Percentiles rank a stretch among this genome's conserved stretches.
Conservation (phyloP, 2,888 invertebrate genomes). For the Lutraria lutraria region DNA sequence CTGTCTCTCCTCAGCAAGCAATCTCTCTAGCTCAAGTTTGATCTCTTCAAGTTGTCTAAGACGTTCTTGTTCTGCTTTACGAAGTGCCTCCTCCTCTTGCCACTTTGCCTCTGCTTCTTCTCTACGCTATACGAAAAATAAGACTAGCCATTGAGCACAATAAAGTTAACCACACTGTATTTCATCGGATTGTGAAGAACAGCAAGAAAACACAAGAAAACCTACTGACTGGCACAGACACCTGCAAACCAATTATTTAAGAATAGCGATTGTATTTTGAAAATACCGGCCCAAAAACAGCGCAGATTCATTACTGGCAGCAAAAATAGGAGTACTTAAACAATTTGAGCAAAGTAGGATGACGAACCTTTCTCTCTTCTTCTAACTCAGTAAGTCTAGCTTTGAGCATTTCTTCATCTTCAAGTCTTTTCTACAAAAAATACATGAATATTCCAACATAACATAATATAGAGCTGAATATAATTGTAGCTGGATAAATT, state of each 20-base stretch:
- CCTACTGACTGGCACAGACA: too few relatives aligned
- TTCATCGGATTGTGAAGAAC: too few relatives aligned
- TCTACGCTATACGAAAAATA: slow-evolving; percentile 86
- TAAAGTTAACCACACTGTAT: too few relatives aligned
- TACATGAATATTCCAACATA: not conserved
- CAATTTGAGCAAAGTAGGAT: not conserved
- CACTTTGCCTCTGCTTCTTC: slow-evolving; percentile 88
- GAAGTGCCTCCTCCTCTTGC: slow-evolving; percentile 89
- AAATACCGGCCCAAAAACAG: too few relatives aligned
- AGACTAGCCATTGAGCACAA: not conserved
- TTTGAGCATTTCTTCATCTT: slow-evolving; percentile 72
- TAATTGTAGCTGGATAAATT: too few relatives aligned
- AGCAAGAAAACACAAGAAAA: too few relatives aligned
- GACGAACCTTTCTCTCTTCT: slow-evolving; percentile 68
- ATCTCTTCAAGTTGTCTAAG: slow-evolving; percentile 92
- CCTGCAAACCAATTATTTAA: too few relatives aligned
- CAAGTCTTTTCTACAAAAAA: slow-evolving; percentile 68
- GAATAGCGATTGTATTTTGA: too few relatives aligned
- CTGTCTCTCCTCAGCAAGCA: slow-evolving; percentile 93
- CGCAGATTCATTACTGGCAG: too few relatives aligned
- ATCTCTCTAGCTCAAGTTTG: slow-evolving; percentile 90
- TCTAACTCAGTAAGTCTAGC: slow-evolving; percentile 73
- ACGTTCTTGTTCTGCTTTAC: slow-evolving; percentile 91
- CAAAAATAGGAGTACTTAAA: too few relatives aligned
- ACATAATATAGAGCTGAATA: too few relatives aligned